Evolutionary conservation across 2,113 vertebrate genomes (phyloP).

Genomic region (human): GRCh38 chr2:46058001-46058500

Average conservation of each 20-base stretch:
- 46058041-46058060: neutral
- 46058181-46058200: neutral
- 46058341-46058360: constrained; percentile 56
- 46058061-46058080: neutral
- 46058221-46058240: constrained; percentile 36
- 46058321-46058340: constrained; percentile 24
- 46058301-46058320: neutral
- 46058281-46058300: constrained; percentile 51
- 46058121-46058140: rapidly evolving
- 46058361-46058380: constrained; percentile 43
- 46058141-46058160: neutral
- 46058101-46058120: neutral
- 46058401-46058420: constrained; percentile 64
- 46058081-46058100: neutral
- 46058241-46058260: constrained; percentile 63
- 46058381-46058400: constrained; percentile 74
- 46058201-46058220: neutral
- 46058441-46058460: constrained; percentile 44
- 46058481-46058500: neutral
- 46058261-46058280: constrained; percentile 45
- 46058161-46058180: neutral
- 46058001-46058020: neutral
- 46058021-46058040: neutral
- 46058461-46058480: constrained; percentile 49
- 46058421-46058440: constrained; percentile 75